These are phyloP conservation scores for Laterallus jamaicensis DNA, from an alignment of 2,113 vertebrate species.

Conservation along the genomic window DNA sequence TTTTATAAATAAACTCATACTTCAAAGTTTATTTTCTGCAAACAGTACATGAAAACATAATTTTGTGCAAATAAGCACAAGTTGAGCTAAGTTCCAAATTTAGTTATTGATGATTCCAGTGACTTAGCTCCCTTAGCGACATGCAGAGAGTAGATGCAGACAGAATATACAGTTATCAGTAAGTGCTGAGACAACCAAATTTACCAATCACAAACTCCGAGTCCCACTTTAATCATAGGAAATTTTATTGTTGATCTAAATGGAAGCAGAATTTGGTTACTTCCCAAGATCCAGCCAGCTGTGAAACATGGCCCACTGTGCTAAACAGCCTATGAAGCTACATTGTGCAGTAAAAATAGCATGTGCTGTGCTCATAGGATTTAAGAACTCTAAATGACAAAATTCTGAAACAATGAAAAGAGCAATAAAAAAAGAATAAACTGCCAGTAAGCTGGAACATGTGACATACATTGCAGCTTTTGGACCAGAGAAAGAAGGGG, in stretches of 20 bases:
- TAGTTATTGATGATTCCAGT: not conserved
- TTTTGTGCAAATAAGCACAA: not conserved
- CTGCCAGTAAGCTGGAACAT: not conserved
- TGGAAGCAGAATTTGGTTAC: not conserved
- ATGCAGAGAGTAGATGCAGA: not conserved
- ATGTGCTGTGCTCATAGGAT: not conserved
- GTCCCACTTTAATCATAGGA: not conserved
- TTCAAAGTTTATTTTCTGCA: not conserved
- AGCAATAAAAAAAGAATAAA: not conserved
- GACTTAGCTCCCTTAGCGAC: not conserved
- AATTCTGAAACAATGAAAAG: not conserved
- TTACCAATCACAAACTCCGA: not conserved
- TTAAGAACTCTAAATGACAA: not conserved
- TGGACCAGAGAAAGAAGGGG: not conserved
- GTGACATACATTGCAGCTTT: not conserved
- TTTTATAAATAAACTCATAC: not conserved
- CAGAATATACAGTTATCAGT: not conserved
- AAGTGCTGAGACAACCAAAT: not conserved
- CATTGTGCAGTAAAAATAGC: not conserved
- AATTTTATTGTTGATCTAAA: conserved; percentile 19
- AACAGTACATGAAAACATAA: not conserved
- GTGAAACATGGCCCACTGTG: not conserved
- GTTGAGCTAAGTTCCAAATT: not conserved
- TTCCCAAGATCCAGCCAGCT: not conserved
- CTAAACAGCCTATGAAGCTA: not conserved